A percentile compares a stretch with the other conserved stretches of the same genome.
phyloP scores from a whole-genome alignment of 2,888 invertebrate genomes.

The Trilocha varians region DNA sequence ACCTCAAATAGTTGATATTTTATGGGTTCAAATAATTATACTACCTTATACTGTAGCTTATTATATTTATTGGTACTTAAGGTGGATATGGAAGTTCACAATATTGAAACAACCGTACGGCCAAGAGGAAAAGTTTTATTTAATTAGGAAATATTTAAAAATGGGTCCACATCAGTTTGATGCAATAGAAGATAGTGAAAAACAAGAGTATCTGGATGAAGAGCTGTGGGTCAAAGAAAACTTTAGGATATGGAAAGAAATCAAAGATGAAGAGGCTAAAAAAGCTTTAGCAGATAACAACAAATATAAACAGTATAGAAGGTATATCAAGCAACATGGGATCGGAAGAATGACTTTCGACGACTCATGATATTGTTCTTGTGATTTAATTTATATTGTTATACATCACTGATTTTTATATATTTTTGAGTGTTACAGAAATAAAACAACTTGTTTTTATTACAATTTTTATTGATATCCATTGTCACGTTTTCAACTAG shows the following conservation, averaged over 20 bases:
- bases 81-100: constrained; percentile 88
- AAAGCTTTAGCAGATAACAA: constrained; percentile 89
- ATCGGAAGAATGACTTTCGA: constrained; percentile 93
- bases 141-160: constrained; percentile 85
- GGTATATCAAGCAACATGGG: constrained; percentile 93
- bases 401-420: too few relatives aligned
- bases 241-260: constrained; percentile 83
- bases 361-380: constrained; percentile 72
- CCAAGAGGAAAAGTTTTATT: constrained; percentile 86
- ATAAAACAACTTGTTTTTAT: too few relatives aligned
- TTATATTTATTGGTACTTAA: constrained; percentile 82
- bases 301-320: constrained; percentile 88
- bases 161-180: constrained; percentile 81
- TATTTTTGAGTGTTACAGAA: too few relatives aligned
- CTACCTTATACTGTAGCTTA: constrained; percentile 82
- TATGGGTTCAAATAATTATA: constrained; percentile 88
- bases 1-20: constrained; percentile 82
- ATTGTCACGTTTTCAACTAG: too few relatives aligned
- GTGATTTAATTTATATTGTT: too few relatives aligned
- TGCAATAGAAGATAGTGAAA: constrained; percentile 82
- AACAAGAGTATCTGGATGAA: constrained; percentile 79
- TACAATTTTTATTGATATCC: too few relatives aligned
- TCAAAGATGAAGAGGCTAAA: constrained; percentile 89
- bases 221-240: constrained; percentile 90
- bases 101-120: constrained; percentile 84